Evolutionary conservation across 2,113 vertebrate genomes (phyloP), one percentile per base, ranked within the genome.

Genomic region (Acrocephalus kingi): DNA sequence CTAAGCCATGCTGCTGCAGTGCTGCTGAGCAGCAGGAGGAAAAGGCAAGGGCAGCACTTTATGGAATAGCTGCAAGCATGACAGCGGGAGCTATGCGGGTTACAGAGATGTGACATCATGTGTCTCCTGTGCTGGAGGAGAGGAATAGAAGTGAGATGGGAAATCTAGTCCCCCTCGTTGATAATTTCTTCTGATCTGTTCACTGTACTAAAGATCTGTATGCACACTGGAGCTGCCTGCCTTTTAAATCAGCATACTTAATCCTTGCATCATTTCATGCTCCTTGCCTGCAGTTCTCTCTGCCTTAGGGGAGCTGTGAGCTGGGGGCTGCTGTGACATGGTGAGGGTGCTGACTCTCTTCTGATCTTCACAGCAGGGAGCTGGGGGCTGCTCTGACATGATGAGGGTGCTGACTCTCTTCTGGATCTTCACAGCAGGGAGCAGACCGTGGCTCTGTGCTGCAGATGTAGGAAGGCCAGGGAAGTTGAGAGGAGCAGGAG

Each of bases 1-100:
- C 63, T 64, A 11, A 58, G 54, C 84, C 55, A 18, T 73, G 75
- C 61, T 84, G 41, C 90, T 88, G 59, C 54, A 3, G 10, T 66
- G 54, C 48, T 72, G 64, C 16, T 59, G 48, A 78, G 54, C 52
- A 68, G 62, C 4, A 1, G 21, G 58, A 59, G 37, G 43, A 55
- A 87, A 67, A 78, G 49, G 46, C 33, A 55, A 80, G 48, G 59
- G 51, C 79, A 77, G 27, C 2, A 4, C 45, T 85, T 87, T 30
- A 5, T 23, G 4, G 59, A 69, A 8, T 7, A 77, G 64, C 63
- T 39, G 41, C 39, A 55, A 24, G 49, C 2, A 23, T 1, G 2
- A 2, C n/a, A 66, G 59, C 1, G 0, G 73, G 35, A 59, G 24
- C 67, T 76, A 6, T 49, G 43, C 1, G 0, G 33, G 54, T 43